Evolutionary conservation across 2,113 vertebrate species (phyloP), one percentile per base, ranked within the genome.

Genomic region (Xenopus borealis): DNA sequence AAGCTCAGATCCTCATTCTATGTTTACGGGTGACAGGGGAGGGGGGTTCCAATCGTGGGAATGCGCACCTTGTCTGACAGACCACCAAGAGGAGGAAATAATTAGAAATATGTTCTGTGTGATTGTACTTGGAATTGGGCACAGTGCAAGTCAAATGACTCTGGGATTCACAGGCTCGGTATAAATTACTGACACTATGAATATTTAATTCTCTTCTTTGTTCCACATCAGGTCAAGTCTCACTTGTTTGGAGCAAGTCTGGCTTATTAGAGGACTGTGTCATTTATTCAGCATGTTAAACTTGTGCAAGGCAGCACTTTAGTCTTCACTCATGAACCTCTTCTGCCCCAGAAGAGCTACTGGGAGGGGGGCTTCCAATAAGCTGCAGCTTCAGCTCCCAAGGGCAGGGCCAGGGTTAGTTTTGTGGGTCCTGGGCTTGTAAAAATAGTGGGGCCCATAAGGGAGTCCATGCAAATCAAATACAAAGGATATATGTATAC

Each of bases 141-240:
- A 59, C 40, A 7, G 59, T 20, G 20, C 71, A 52, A 75, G 27
- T 62, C 47, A 40, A 44, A 76, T 69, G 69, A 63, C 58, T 18
- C 45, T 13, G 44, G 57, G 10, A 69, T 40, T 10, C 58, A 16
- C 72, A 50, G 19, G 20, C n/a, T 74, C 64, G 17, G 53, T 67
- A 74, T 74, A 67, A 66, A 59, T 74, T 61, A 61, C 72, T 47
- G 53, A 67, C 19, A 67, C 30, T 64, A 47, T 74, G 20, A 74
- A 67, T 74, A 74, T 12, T 74, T 74, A 40, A 59, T 66, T 55
- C 16, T 7, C 1, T 27, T 65, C n/a, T 13, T 46, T 55, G 62
- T 65, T 53, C 55, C 20, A 45, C 50, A 55, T 61, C 64, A 68
- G 72, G 64, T 75, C 72, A 67, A 30, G 53, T 27, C 52, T 74